These are phyloP conservation scores for Cranoglanis bouderius DNA, from an alignment of 2,113 vertebrate species.

Conservation along the genomic window DNA sequence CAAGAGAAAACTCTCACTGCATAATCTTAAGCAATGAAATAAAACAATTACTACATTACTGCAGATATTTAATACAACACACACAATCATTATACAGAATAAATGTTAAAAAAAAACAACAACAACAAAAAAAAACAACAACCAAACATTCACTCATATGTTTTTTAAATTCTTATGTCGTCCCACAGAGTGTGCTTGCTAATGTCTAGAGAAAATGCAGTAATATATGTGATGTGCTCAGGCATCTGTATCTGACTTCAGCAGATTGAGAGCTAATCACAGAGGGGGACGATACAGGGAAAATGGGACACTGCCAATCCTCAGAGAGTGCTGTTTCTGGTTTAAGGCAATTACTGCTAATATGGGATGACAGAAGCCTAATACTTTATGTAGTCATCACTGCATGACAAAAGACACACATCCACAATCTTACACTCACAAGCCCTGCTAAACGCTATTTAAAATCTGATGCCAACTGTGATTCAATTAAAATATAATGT, in stretches of 20 bases:
- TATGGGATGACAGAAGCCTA: slow-evolving; percentile 66
- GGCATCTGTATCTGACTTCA: slow-evolving; percentile 18
- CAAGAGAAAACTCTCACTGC: neutral
- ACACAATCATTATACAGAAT: neutral
- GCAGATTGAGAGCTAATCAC: slow-evolving; percentile 37
- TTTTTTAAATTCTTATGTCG: neutral
- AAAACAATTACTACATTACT: neutral
- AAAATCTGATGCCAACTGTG: neutral
- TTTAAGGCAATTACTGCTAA: slow-evolving; percentile 68
- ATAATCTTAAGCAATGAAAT: neutral
- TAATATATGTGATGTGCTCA: neutral
- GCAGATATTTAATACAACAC: too few relatives aligned
- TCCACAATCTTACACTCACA: neutral
- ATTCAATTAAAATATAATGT: neutral
- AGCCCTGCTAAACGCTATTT: neutral
- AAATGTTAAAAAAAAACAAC: neutral
- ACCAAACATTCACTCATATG: neutral
- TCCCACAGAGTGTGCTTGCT: neutral
- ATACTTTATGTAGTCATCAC: slow-evolving; percentile 48
- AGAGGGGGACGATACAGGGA: slow-evolving; percentile 8
- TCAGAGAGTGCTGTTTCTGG: slow-evolving; percentile 37
- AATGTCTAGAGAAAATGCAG: slow-evolving; percentile 1
- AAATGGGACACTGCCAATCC: slow-evolving; percentile 43
- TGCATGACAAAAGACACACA: slow-evolving; percentile 21
- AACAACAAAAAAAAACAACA: too few relatives aligned